Evolutionary conservation across 2,888 invertebrate genomes (phyloP), one percentile per base, ranked within the genome.

Genomic region (Encarsia formosa): DNA sequence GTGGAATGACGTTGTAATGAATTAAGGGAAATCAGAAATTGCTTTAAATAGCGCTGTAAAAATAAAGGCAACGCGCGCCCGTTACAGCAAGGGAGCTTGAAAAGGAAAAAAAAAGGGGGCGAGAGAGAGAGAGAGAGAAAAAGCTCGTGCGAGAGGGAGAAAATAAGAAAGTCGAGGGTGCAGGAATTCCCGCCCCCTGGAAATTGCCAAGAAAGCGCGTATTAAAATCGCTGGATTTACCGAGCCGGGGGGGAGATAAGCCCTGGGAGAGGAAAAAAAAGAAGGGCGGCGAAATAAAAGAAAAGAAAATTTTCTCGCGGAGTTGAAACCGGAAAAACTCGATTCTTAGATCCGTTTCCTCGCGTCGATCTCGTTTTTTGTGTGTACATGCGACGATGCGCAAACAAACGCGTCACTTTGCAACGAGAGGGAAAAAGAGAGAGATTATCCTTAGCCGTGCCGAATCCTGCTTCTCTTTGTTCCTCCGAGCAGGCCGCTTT

Each of bases 211-310:
- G 75, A 68, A 60, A 74, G 74, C 71, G 77, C 76, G 78, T 78
- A 78, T 79, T 78, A 78, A 79, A 79, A 79, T 78, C 76, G 75
- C 66, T 75, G 76, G 78, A 78, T 78, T 78, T 78, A 78, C 76
- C 76, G 73, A n/a, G n/a, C n/a, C n/a, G n/a, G n/a, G n/a, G n/a
- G 73, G 73, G 67, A 78, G 78, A 78, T 78, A 78, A 78, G 77
- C 77, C 70, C 16, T 29, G 23, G 22, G 3, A 38, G 19, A 19
- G 26, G 19, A 9, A 20, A 20, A 46, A 35, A 46, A 35, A 40
- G 42, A 34, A 16, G 20, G 18, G 6, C 4, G 15, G 15, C 15
- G 19, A 13, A 4, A 29, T 16, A 34, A 45, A 45, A 24, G n/a
- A n/a, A n/a, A n/a, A n/a, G n/a, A n/a, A n/a, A n/a, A n/a, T n/a